These are phyloP conservation scores for Diplodus puntazzo DNA, from an alignment of 2,797 vertebrate genomes.

Conservation along the genomic window DNA sequence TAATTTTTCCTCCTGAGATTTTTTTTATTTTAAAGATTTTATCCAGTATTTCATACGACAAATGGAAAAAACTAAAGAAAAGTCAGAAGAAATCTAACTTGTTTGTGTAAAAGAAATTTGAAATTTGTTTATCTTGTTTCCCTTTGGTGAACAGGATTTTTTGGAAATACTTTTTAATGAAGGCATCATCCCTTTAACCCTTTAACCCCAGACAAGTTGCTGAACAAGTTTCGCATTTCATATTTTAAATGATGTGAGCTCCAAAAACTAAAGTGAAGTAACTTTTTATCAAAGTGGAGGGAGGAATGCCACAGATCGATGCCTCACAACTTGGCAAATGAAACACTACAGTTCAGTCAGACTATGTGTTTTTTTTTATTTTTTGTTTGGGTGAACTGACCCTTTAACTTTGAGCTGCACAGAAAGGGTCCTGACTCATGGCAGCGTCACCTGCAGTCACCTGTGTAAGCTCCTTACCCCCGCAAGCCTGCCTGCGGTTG, in stretches of 20 bases:
- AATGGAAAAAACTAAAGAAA: neutral
- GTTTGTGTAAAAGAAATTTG: neutral
- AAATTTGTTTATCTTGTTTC: neutral
- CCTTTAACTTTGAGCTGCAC: slow-evolving; percentile 29
- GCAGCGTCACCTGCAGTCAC: slow-evolving; percentile 52
- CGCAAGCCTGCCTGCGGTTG: slow-evolving; percentile 9
- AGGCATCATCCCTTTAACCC: neutral
- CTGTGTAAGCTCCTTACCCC: slow-evolving; percentile 66
- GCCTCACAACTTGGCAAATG: neutral
- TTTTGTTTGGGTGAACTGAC: slow-evolving; percentile 9
- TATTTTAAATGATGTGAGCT: neutral
- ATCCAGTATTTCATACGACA: slow-evolving; percentile 2
- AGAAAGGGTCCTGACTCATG: neutral
- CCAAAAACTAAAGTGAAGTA: neutral
- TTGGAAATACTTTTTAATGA: neutral
- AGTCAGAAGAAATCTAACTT: neutral
- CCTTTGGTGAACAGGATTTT: neutral
- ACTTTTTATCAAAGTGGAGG: neutral
- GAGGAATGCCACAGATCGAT: neutral
- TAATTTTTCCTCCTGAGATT: neutral
- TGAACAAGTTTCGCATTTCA: neutral
- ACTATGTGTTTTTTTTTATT: neutral
- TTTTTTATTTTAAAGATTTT: neutral
- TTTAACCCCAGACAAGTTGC: slow-evolving; percentile 13
- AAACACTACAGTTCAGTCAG: neutral